Conservation (phyloP, 2,113 vertebrate genomes). For the Amblyopsis rosae region DNA sequence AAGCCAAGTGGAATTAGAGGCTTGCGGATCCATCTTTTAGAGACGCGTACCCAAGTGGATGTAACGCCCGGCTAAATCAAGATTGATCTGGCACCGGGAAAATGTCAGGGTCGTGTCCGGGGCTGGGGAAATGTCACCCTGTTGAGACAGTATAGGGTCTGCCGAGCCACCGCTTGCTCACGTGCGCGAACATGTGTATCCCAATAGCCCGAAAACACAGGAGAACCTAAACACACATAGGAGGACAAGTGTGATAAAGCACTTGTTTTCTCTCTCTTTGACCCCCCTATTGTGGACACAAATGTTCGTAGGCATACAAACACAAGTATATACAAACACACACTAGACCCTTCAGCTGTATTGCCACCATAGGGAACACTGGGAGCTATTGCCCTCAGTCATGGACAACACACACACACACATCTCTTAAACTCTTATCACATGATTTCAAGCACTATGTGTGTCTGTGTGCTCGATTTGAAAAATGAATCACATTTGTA, state of each 20-base stretch:
- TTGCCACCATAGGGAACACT: too few relatives aligned
- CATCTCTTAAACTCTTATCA: background rate
- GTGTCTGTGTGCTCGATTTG: background rate
- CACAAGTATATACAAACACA: background rate
- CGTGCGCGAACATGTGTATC: background rate
- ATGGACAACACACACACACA: background rate
- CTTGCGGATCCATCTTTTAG: constrained; percentile 57
- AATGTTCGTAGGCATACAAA: background rate
- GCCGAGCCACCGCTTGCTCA: constrained; percentile 16
- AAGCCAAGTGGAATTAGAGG: constrained; percentile 32
- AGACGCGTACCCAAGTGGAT: constrained; percentile 70
- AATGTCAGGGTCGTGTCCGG: constrained; percentile 74
- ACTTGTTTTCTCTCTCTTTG: background rate
- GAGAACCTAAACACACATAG: constrained; percentile 1
- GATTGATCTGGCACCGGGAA: constrained; percentile 80
- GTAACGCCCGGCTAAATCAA: constrained; percentile 76
- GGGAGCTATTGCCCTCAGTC: background rate
- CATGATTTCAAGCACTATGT: background rate
- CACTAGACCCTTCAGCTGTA: background rate
- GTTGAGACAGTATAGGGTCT: constrained; percentile 37
- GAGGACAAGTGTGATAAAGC: background rate
- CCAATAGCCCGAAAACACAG: background rate
- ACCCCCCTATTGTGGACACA: background rate
- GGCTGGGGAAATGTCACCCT: constrained; percentile 76
- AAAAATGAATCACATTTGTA: background rate